phyloP scores from a whole-genome alignment of 2,797 vertebrate genomes.

The Semotilus atromaculatus region DNA sequence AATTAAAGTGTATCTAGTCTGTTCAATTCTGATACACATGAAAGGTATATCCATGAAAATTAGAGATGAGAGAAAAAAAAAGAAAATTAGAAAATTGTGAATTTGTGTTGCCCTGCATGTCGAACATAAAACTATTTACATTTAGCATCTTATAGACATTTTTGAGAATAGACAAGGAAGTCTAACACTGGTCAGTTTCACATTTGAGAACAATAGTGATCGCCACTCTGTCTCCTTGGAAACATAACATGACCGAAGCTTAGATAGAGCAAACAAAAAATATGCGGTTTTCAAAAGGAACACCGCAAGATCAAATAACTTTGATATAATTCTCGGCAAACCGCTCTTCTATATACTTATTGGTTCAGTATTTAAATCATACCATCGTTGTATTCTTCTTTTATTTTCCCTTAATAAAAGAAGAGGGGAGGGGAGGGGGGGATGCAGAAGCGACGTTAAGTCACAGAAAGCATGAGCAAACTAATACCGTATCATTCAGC shows the following conservation, averaged over 20 bases:
- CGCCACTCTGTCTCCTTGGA: not conserved
- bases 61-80: no score
- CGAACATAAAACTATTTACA: conserved; percentile 5
- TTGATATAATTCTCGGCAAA: not conserved
- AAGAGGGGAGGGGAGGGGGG: no score
- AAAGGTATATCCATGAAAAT: no score
- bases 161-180: not conserved
- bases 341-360: not conserved
- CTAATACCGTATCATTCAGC: not conserved
- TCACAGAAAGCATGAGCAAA: not conserved
- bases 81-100: no score
- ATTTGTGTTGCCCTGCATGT: not conserved
- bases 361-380: not conserved
- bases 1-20: no score
- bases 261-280: not conserved
- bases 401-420: no score
- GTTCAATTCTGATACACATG: no score
- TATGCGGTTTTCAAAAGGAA: not conserved
- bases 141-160: not conserved
- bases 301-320: not conserved
- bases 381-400: not conserved
- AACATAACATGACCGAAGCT: not conserved
- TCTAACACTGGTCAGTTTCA: not conserved
- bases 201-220: not conserved
- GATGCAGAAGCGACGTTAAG: not conserved